Evolutionary conservation across 2,888 invertebrate species (phyloP).

Genomic region (Xanthia togata): DNA sequence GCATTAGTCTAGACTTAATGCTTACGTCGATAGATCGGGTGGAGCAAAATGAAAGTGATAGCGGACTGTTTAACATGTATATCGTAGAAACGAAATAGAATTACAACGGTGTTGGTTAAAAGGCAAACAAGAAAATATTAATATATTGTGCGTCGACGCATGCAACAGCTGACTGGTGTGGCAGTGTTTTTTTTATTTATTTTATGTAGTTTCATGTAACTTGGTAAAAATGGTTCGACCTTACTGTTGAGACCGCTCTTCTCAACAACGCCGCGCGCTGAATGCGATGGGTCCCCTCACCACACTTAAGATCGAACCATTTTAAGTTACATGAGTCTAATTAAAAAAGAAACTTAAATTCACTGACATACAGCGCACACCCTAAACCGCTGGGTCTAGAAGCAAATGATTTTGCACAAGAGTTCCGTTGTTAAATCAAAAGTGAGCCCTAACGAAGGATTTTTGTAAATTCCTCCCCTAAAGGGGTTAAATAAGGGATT

Average conservation of each 20-base stretch:
- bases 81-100: background rate
- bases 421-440: background rate
- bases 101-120: background rate
- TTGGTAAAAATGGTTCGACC: too few species aligned
- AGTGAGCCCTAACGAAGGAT: background rate
- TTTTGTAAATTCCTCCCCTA: background rate
- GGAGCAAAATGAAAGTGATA: background rate
- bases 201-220: too few species aligned
- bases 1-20: slow-evolving; percentile 40
- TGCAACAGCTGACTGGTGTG: background rate
- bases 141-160: background rate
- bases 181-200: too few species aligned
- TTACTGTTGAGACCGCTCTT: too few species aligned
- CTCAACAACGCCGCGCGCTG: too few species aligned
- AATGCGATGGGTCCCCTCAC: background rate
- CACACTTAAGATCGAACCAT: slow-evolving; percentile 2
- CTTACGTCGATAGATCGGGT: background rate
- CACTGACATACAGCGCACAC: too few species aligned
- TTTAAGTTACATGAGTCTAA: background rate
- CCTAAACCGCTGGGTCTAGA: too few species aligned
- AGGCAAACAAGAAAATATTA: background rate
- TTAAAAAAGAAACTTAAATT: too few species aligned
- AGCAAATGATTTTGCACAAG: background rate
- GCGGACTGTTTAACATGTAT: background rate
- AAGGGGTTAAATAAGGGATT: background rate